phyloP scores from a whole-genome alignment of 1,140 invertebrate genomes.

The Atopsyche davidsoni region DNA sequence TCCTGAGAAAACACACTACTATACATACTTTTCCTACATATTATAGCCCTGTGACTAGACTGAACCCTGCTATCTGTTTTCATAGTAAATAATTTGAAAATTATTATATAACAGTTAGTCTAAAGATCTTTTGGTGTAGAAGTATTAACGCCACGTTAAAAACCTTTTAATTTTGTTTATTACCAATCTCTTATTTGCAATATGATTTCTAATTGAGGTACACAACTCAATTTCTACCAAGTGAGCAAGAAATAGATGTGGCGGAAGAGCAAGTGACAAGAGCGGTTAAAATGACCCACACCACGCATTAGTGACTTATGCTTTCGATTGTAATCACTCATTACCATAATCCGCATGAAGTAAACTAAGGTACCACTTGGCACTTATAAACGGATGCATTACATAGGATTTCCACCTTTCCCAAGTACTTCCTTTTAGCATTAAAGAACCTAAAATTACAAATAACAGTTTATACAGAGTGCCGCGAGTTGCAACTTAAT shows the following conservation, averaged over 20 bases:
- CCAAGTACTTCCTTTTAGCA: conserved; percentile 48
- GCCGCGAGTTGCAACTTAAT: not conserved
- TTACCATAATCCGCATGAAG: conserved; percentile 48
- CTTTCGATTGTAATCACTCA: conserved; percentile 16
- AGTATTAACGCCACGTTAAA: too few species aligned
- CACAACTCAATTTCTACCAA: not conserved
- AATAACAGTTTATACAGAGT: conserved; percentile 13
- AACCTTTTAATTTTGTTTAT: too few species aligned
- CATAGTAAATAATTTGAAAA: too few species aligned
- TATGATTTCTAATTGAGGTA: too few species aligned
- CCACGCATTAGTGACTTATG: not conserved
- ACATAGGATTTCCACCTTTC: conserved; percentile 49
- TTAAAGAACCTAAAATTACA: conserved; percentile 52
- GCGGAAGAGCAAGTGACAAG: not conserved
- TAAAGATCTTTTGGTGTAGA: too few species aligned
- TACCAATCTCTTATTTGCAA: too few species aligned
- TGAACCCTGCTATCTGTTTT: too few species aligned
- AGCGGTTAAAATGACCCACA: conserved; percentile 12
- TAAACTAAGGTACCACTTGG: conserved; percentile 50
- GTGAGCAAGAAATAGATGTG: not conserved
- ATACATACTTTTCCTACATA: too few species aligned
- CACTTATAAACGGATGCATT: conserved; percentile 47
- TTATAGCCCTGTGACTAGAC: too few species aligned
- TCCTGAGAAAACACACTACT: too few species aligned
- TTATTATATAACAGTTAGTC: too few species aligned